These are phyloP conservation scores for Paraplagusia blochii DNA, from an alignment of 2,113 vertebrate species.

Conservation along the genomic window DNA sequence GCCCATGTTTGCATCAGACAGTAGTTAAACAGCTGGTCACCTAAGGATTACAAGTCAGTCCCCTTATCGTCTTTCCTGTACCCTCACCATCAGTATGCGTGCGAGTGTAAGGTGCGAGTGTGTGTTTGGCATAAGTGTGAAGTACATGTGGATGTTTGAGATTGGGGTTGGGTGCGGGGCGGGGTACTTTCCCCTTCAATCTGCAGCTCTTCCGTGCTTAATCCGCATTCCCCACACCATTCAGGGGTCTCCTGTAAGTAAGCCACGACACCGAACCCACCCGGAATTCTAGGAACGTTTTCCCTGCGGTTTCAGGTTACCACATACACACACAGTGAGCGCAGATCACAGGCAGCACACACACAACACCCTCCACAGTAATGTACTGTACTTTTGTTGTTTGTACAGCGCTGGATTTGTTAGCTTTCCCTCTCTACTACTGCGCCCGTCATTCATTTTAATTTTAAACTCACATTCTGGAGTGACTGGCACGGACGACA, in stretches of 20 bases:
- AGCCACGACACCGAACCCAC: constrained; percentile 70
- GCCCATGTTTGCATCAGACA: too few species aligned
- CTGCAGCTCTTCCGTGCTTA: constrained; percentile 43
- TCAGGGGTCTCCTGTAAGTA: constrained; percentile 63
- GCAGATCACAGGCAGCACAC: constrained; percentile 42
- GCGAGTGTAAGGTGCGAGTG: constrained; percentile 4
- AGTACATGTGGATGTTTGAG: constrained; percentile 22
- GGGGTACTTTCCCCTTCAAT: constrained; percentile 50
- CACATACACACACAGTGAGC: constrained; percentile 54
- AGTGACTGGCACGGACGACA: constrained; percentile 19
- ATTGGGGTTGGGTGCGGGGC: constrained; percentile 4
- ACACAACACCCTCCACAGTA: constrained; percentile 59
- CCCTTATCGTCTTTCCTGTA: not conserved
- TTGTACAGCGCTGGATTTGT: constrained; percentile 59
- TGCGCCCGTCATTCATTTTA: constrained; percentile 46
- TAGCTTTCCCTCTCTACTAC: constrained; percentile 50
- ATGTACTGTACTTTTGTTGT: constrained; percentile 68
- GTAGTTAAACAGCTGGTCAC: too few species aligned
- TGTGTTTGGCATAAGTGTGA: constrained; percentile 9
- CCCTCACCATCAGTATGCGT: not conserved
- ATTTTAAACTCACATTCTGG: constrained; percentile 41
- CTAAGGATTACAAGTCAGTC: not conserved
- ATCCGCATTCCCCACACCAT: constrained; percentile 63
- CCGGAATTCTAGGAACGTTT: constrained; percentile 74
- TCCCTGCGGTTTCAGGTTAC: constrained; percentile 73